Conservation (phyloP, 2,113 vertebrate species). For the Formicarius rufipectus region DNA sequence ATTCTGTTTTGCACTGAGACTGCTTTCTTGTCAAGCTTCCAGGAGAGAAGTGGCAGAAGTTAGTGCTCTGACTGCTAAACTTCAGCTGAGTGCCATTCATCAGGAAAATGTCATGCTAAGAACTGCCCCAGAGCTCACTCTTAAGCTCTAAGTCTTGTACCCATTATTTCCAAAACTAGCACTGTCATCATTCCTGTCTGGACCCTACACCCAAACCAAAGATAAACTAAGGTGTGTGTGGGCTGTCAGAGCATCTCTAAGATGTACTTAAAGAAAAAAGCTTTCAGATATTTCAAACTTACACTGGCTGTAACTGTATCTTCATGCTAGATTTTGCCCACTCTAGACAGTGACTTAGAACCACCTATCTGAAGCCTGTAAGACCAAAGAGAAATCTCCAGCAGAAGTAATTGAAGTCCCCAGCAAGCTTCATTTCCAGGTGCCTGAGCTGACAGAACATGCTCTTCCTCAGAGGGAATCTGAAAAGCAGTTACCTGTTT, state of each 20-base stretch:
- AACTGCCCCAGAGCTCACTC: not conserved
- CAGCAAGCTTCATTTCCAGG: not conserved
- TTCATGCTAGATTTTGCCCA: not conserved
- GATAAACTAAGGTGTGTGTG: not conserved
- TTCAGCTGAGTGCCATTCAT: not conserved
- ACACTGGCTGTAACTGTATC: not conserved
- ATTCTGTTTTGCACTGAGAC: conserved; percentile 19
- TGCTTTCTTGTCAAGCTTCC: not conserved
- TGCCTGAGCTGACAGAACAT: not conserved
- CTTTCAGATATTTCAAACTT: not conserved
- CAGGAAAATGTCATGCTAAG: not conserved
- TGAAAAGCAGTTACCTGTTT: not conserved
- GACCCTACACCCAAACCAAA: not conserved
- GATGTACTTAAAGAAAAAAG: not conserved
- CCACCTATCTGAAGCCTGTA: not conserved
- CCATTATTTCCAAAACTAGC: not conserved
- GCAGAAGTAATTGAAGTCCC: not conserved
- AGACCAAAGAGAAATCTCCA: not conserved
- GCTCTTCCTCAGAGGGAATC: not conserved
- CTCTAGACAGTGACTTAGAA: not conserved
- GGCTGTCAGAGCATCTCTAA: not conserved
- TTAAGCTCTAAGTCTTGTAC: not conserved
- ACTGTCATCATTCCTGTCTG: not conserved
- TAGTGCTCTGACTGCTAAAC: not conserved
- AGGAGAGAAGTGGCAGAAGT: conserved; percentile 1